phyloP scores from a whole-genome alignment of 2,113 vertebrate species.

The Salvelinus sp. region DNA sequence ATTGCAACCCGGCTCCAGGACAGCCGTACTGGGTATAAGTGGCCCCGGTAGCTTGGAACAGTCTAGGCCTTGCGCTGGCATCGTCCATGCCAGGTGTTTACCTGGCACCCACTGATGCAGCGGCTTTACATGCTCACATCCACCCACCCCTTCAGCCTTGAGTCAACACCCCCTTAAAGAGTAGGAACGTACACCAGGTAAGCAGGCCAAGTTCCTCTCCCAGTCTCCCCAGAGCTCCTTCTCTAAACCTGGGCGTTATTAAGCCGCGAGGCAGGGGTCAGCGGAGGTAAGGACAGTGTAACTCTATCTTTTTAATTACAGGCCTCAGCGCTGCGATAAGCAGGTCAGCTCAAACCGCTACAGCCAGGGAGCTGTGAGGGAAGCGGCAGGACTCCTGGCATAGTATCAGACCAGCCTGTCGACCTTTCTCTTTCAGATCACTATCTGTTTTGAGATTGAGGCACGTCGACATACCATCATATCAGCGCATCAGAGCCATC shows the following conservation, averaged over 20 bases:
- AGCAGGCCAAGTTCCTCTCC: conserved; percentile 55
- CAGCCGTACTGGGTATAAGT: not conserved
- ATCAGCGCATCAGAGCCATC: not conserved
- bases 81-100: conserved; percentile 37
- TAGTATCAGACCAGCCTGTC: not conserved
- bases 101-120: conserved; percentile 42
- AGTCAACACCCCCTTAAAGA: conserved; percentile 62
- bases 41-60: not conserved
- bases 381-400: conserved; percentile 35
- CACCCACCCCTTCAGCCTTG: conserved; percentile 49
- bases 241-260: conserved; percentile 35
- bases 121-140: conserved; percentile 12
- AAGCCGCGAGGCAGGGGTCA: conserved; percentile 43
- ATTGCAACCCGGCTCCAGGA: not conserved
- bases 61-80: conserved; percentile 14
- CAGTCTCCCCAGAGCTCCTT: conserved; percentile 40
- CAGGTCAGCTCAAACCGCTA: conserved; percentile 41
- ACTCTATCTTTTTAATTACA: conserved; percentile 63
- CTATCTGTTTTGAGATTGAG: conserved; percentile 7
- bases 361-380: conserved; percentile 18
- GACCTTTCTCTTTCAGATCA: not conserved
- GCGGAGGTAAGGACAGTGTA: conserved; percentile 57
- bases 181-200: conserved; percentile 22
- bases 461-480: not conserved
- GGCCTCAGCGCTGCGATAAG: conserved; percentile 60